phyloP scores from a whole-genome alignment of 1,140 invertebrate species.

The Latrodectus geometricus region DNA sequence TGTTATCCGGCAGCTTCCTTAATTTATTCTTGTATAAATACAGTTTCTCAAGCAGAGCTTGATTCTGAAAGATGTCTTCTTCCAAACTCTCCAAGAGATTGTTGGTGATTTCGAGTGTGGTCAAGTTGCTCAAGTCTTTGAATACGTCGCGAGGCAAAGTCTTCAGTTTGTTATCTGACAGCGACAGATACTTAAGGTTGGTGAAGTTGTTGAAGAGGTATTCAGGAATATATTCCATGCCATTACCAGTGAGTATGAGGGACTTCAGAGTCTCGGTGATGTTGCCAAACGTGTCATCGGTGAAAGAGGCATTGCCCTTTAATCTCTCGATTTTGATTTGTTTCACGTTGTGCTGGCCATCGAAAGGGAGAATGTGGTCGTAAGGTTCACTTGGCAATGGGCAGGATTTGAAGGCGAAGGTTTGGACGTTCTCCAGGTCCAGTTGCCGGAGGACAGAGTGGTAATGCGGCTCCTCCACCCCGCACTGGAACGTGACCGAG shows the following conservation, averaged over 20 bases:
- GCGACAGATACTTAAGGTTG: constrained; percentile 16
- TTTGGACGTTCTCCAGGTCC: constrained; percentile 3
- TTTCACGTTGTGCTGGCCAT: constrained; percentile 2
- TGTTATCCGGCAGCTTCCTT: constrained; percentile 12
- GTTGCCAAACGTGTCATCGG: constrained; percentile 28
- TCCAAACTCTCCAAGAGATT: constrained; percentile 42
- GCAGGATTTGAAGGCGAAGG: constrained; percentile 32
- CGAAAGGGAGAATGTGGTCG: constrained; percentile 22
- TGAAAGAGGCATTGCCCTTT: constrained; percentile 10
- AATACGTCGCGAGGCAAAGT: constrained; percentile 40
- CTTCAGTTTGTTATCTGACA: constrained; percentile 46
- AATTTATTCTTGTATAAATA: constrained; percentile 52
- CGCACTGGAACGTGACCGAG: constrained; percentile 17
- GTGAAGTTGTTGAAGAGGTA: constrained; percentile 40
- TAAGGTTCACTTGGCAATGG: constrained; percentile 41
- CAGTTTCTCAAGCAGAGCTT: constrained; percentile 32
- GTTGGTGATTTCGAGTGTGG: constrained; percentile 23
- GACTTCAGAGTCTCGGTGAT: constrained; percentile 11
- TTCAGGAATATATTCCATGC: constrained; percentile 40
- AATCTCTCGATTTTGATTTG: constrained; percentile 33
- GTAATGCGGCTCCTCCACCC: constrained; percentile 4
- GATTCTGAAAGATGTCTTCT: constrained; percentile 25
- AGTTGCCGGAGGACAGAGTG: constrained; percentile 21
- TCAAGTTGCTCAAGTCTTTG: constrained; percentile 11
- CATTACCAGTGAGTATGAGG: constrained; percentile 12